A percentile compares a stretch with the other conserved stretches of the same genome.
phyloP scores from a whole-genome alignment of 2,797 vertebrate genomes.

The Sebastes hubbsi region DNA sequence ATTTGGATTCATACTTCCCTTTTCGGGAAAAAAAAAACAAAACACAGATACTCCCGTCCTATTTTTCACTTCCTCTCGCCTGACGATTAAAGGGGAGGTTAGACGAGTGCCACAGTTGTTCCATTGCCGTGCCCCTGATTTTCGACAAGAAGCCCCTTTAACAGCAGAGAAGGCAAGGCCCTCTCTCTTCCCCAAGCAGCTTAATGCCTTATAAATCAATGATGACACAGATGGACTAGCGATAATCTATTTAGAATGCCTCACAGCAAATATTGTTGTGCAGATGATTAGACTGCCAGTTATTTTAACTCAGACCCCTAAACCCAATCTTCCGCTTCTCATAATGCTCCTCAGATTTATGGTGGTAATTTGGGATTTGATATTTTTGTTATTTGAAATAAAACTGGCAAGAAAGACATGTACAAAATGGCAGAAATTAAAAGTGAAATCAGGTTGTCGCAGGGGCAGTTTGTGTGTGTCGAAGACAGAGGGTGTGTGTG shows the following conservation, averaged over 20 bases:
- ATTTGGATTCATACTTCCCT: slow-evolving; percentile 89
- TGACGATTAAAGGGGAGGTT: slow-evolving; percentile 87
- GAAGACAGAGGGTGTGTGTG: background rate
- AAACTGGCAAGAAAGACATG: slow-evolving; percentile 31
- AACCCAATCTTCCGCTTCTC: slow-evolving; percentile 72
- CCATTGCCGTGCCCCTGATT: slow-evolving; percentile 89
- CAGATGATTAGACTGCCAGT: slow-evolving; percentile 98
- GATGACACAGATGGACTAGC: slow-evolving; percentile 99
- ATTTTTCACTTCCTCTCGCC: slow-evolving; percentile 85
- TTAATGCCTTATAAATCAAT: slow-evolving; percentile 99
- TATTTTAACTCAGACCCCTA: slow-evolving; percentile 87
- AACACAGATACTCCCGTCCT: slow-evolving; percentile 74
- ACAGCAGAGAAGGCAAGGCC: slow-evolving; percentile 88
- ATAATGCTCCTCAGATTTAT: slow-evolving; percentile 63
- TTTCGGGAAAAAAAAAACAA: slow-evolving; percentile 46
- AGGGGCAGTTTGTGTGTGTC: slow-evolving; percentile 20
- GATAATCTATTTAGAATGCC: slow-evolving; percentile 99
- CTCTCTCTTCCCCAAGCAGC: slow-evolving; percentile 88
- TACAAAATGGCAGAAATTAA: slow-evolving; percentile 20
- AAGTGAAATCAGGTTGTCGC: slow-evolving; percentile 42
- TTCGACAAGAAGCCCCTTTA: slow-evolving; percentile 92
- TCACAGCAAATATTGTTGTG: slow-evolving; percentile 99
- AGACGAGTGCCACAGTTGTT: slow-evolving; percentile 86
- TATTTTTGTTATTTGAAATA: slow-evolving; percentile 53
- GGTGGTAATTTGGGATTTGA: slow-evolving; percentile 51